Percentiles rank a stretch among this genome's conserved stretches.
Evolutionary conservation across 2,888 invertebrate species (phyloP).

Genomic region (Carpatolechia fugitivella): DNA sequence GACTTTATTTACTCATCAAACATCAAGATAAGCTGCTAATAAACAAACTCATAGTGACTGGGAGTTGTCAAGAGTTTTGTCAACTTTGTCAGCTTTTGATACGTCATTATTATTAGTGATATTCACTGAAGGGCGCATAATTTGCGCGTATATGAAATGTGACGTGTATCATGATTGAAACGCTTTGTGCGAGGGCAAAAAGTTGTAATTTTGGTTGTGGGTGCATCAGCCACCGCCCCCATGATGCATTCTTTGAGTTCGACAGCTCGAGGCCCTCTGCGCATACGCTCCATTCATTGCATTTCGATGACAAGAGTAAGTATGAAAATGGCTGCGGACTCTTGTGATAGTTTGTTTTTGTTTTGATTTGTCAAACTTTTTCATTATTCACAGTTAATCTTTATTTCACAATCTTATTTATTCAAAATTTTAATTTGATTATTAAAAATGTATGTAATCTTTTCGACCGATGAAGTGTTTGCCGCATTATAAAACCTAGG

Average conservation of each 20-base stretch:
- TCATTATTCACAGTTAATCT: too few relatives aligned
- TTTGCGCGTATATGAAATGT: conserved; percentile 54
- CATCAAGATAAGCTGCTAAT: conserved; percentile 45
- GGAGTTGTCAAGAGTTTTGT: conserved; percentile 55
- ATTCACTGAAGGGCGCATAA: conserved; percentile 48
- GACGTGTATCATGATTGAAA: conserved; percentile 52
- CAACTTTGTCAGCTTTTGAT: conserved; percentile 56
- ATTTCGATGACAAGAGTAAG: neutral
- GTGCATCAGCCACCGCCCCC: conserved; percentile 45
- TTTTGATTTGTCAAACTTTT: neutral
- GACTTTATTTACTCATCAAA: conserved; percentile 49
- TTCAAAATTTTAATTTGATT: too few relatives aligned
- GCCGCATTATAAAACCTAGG: too few relatives aligned
- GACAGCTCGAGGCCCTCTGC: conserved; percentile 20
- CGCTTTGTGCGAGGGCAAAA: conserved; percentile 60
- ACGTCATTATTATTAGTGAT: conserved; percentile 43
- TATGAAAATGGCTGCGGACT: neutral
- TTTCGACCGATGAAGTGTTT: too few relatives aligned
- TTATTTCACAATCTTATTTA: too few relatives aligned
- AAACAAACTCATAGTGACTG: conserved; percentile 61
- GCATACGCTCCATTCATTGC: conserved; percentile 26
- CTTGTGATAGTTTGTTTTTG: neutral
- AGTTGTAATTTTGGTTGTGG: conserved; percentile 49
- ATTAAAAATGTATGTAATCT: too few relatives aligned
- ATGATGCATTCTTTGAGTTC: conserved; percentile 29